Evolutionary conservation across 2,797 vertebrate species (phyloP), one percentile per base, ranked within the genome.

Genomic region (Catamblyrhynchus diadema): DNA sequence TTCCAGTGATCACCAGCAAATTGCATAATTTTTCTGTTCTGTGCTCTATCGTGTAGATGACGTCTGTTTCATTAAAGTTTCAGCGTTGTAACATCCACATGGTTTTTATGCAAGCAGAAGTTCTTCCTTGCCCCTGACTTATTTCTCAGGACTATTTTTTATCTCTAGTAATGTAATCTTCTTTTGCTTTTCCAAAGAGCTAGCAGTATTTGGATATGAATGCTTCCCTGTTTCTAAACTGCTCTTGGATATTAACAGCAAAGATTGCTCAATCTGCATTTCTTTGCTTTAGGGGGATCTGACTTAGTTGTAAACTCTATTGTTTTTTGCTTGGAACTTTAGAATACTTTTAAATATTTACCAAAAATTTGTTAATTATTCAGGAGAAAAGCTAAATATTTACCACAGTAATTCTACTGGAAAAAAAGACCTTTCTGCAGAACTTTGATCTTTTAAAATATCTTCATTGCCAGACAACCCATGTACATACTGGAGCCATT

Each of bases 301-400:
- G 20, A 24, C 2, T 93, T 86, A 69, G 17, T 19, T 61, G 50
- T 88, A 66, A 90, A 48, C 12, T 35, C 7, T 25, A 3, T 44
- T 82, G 25, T 0, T 41, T 77, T 83, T 88, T 87, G 6, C 32
- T 89, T 85, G 30, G 9, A 67, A 64, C n/a, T 92, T 65, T 4
- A 21, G 56, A 70, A 27, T 62, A 32, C 59, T 85, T 91, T 32
- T 32, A 89, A 92, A 82, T 95, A 91, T 94, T 96, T 92, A 57
- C 69, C 32, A 3, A 27, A 41, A 69, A 35, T 8, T 7, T 16
- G 54, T 60, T 91, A 72, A 45, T 28, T 80, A 28, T 88, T 90
- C 35, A 94, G 7, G n/a, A 82, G 59, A 80, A 85, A 77, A 87
- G 64, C 83, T 82, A 89, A 92, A 87, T 77, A 86, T 91, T 95